Evolutionary conservation across 2,113 vertebrate species (phyloP), one percentile per base, ranked within the genome.

Genomic region (Cnemophilus loriae): DNA sequence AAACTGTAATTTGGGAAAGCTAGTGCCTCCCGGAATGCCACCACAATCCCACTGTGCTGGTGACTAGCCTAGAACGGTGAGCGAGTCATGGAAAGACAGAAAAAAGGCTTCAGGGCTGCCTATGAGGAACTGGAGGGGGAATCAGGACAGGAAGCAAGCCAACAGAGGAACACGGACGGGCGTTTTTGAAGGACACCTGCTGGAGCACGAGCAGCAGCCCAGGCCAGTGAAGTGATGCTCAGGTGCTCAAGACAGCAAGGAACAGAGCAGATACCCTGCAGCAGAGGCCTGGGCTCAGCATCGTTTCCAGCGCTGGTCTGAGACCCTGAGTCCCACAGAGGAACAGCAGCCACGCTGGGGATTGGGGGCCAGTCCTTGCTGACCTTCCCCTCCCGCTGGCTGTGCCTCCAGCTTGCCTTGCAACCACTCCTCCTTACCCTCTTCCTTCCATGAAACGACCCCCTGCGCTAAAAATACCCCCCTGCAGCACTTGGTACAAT

Each of bases 381-480:
- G 37, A 24, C 71, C 59, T 37, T 76, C 42, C 28, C 26, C 16
- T 75, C 50, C 73, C 10, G 0, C 2, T 33, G 42, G 56, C 55
- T 61, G n/a, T 33, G 28, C 42, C 65, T 82, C 57, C 53, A 42
- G 37, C 33, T 63, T 85, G 81, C 57, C 61, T 61, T 52, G 44
- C 49, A 52, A 10, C 14, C 78, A 18, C 37, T 84, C 32, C 46
- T 78, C 79, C 60, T 88, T 3, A 63, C n/a, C 56, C 39, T 87
- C 76, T 90, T 93, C 76, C 73, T 87, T 87, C 57, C 73, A 14
- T 1, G 6, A 41, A 78, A 32, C 33, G 86, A 95, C 90, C 89
- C 84, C 57, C 23, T 17, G 37, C 6, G 49, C 86, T 94, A 96
- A 94, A 96, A 95, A 96, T 93, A 94, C 46, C 52, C 59, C 78